Percentiles rank a stretch among this genome's conserved stretches.
Evolutionary conservation across 2,797 vertebrate species (phyloP).

Genomic region (Notamacropus eugenii): DNA sequence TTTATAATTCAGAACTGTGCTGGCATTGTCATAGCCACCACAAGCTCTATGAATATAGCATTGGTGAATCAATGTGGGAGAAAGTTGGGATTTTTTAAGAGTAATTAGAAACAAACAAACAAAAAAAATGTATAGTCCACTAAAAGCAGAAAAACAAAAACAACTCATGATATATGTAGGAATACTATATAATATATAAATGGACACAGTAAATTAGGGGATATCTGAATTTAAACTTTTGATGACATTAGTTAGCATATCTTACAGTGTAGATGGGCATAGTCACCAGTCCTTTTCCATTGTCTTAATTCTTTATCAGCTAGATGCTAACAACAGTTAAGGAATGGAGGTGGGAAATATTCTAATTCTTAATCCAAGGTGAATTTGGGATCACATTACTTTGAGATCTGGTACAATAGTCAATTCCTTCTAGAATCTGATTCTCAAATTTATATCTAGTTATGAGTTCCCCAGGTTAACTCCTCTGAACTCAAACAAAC

Average conservation of each 20-base stretch:
- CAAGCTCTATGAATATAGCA: too few relatives aligned
- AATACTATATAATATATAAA: neutral
- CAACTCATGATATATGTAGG: neutral
- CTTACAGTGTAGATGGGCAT: neutral
- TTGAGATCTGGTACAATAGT: neutral
- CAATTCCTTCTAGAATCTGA: neutral
- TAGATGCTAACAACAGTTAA: neutral
- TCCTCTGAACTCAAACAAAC: neutral
- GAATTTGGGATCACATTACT: neutral
- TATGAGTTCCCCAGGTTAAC: neutral
- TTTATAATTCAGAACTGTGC: too few relatives aligned
- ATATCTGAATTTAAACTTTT: neutral
- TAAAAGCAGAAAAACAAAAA: neutral
- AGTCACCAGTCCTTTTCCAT: neutral
- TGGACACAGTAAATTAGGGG: neutral
- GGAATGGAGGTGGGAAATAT: neutral
- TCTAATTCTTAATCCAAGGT: neutral
- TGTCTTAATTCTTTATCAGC: neutral
- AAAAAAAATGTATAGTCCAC: neutral
- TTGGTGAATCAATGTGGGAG: neutral
- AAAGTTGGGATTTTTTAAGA: neutral
- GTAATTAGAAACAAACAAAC: neutral
- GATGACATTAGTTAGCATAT: neutral
- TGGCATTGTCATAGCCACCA: too few relatives aligned
- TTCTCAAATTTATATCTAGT: neutral